Conservation (phyloP, 1,140 invertebrate species). For the Schlechtendalia chinensis region DNA sequence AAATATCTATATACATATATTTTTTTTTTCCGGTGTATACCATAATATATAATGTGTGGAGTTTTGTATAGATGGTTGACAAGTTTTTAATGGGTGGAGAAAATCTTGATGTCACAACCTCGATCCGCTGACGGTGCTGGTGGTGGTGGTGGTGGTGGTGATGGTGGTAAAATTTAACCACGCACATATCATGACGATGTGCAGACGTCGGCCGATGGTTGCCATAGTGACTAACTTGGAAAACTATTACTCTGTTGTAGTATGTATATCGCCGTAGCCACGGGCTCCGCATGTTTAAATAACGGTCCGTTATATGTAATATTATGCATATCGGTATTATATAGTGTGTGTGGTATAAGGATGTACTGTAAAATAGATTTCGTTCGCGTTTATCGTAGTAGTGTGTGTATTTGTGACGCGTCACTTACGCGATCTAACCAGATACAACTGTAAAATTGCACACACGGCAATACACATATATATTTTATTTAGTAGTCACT, state of each 20-base stretch:
- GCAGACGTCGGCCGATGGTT: background rate
- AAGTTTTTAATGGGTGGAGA: background rate
- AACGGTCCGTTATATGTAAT: background rate
- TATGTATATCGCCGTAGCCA: background rate
- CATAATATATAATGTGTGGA: background rate
- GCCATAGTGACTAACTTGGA: slow-evolving; percentile 18
- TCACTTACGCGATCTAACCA: no score
- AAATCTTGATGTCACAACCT: background rate
- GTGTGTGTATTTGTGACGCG: no score
- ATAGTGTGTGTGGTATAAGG: no score
- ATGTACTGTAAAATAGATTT: no score
- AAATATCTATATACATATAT: background rate
- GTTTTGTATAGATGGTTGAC: background rate
- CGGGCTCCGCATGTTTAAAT: background rate
- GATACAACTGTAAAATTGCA: no score
- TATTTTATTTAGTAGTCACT: no score
- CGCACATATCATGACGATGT: background rate
- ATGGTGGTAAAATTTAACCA: background rate
- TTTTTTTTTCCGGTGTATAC: no score
- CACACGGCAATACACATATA: no score
- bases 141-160: no score
- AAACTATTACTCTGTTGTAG: background rate
- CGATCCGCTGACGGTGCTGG: background rate
- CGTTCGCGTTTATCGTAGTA: no score
- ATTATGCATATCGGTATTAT: background rate